phyloP scores from a whole-genome alignment of 2,113 vertebrate species.

The Sylvietta virens region DNA sequence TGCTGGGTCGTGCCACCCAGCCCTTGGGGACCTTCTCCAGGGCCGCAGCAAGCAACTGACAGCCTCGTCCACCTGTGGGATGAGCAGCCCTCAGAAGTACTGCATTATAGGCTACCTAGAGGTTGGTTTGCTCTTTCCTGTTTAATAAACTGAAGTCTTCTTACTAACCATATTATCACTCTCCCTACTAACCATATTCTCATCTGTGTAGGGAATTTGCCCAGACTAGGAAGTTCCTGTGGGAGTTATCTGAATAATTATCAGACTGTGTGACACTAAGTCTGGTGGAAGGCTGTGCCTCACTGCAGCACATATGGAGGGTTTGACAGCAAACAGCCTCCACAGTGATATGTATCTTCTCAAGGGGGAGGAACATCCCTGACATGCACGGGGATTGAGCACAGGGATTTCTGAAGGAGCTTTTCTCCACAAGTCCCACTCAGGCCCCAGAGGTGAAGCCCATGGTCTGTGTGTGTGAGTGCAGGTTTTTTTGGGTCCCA shows the following conservation, averaged over 20 bases:
- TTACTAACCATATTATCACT: not conserved
- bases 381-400: not conserved
- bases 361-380: not conserved
- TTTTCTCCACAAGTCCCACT: not conserved
- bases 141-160: not conserved
- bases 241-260: not conserved
- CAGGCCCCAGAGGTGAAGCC: not conserved
- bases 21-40: conserved; percentile 78
- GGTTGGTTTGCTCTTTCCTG: conserved; percentile 66
- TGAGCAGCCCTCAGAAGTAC: conserved; percentile 77
- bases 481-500: not conserved
- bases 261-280: not conserved
- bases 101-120: conserved; percentile 88
- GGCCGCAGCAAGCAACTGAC: conserved; percentile 77
- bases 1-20: conserved; percentile 70
- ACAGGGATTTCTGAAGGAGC: not conserved
- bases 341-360: not conserved
- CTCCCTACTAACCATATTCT: not conserved
- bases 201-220: not conserved
- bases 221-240: not conserved
- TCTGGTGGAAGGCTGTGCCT: not conserved
- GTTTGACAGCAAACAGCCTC: not conserved
- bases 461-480: not conserved
- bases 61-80: conserved; percentile 82
- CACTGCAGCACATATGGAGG: not conserved